Evolutionary conservation across 2,797 vertebrate species (phyloP), one percentile per base, ranked within the genome.

Genomic region (Cheirogaleus major): DNA sequence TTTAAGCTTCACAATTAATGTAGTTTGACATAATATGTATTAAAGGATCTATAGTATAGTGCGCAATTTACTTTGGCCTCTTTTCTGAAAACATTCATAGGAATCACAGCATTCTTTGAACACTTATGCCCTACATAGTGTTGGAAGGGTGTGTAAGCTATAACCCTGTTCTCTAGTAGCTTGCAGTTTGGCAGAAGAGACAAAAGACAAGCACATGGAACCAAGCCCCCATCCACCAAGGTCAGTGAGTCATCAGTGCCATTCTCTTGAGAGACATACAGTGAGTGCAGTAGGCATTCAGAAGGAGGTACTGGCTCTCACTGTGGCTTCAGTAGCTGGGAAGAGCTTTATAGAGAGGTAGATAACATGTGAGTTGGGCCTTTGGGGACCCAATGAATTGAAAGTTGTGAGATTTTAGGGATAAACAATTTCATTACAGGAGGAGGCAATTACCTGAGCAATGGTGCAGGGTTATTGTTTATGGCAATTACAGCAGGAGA

Each of bases 1-100:
- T 97, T 89, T 83, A 91, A 96, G 88, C 82, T 89, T 95, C 73
- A 92, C 69, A 87, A 73, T 96, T 93, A 97, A 97, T 91, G 69
- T 83, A 80, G 57, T 88, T 95, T 92, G 57, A 76, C 78, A 23
- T 93, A 86, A 73, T 91, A 30, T 55, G 82, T 78, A 86, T 97
- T 95, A 86, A 96, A 78, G 63, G 55, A 23, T 95, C 30, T 81
- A 20, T 78, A 94, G 12, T 82, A n/a, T 76, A 94, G 72, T 92
- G 18, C 43, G 81, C 32, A 86, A 11, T 94, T 97, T 91, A 67
- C 48, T 95, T 84, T 57, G 63, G 30, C 45, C 97, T 80, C 75
- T 92, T 83, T 94, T 93, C 76, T 83, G 76, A 89, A 93, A 89
- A 94, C 52, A 35, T 57, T 72, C 20, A 30, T 55, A 57, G 43